Base-by-base conservation (phyloP, 2,888 invertebrate genomes). In the Coleophora flavipennella region DNA sequence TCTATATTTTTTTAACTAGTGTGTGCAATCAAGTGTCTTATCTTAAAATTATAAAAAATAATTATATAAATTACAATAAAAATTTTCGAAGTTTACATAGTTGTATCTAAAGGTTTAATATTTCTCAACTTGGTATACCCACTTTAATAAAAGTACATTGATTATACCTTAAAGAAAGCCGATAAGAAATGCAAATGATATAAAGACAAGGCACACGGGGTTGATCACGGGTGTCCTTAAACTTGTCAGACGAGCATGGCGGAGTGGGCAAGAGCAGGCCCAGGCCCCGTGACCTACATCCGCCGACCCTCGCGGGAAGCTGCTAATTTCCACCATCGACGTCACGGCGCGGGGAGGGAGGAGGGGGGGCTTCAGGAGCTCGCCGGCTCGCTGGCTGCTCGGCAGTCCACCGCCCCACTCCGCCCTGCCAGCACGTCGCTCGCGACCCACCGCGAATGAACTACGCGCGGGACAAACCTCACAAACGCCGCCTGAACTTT, bases 231-330 rank as follows among this genome's bases (percentile, higher is more conserved):
- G 54, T 72, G 81, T 81, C 81, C 81, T 81, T 81, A 81, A 81
- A 81, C 81, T 81, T 81, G 80, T 78, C 74, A 68, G 78, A 78
- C 72, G 72, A 67, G 69, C 64, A 70, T 67, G 75, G 73, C 67
- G 73, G 73, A 74, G 67, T 75, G 73, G 75, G 76, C 76, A 75
- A 79, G 77, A 77, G 78, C 79, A 79, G 69, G 75, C 71, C 69
- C 74, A 78, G 83, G 77, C 83, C 83, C 83, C 83, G 79, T 83
- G 83, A 83, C 83, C 83, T 78, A 83, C 70, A 80, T 83, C 75
- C 60, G 61, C 60, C 83, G 81, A 80, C 81, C 81, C 81, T 83
- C 80, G 80, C 80, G 81, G 79, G 83, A 83, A 83, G 81, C 83
- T 83, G 83, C 78, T 81, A 81, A 83, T 81, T 80, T 79, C 78